A percentile compares a stretch with the other conserved stretches of the same genome.
phyloP scores from a whole-genome alignment of 2,113 vertebrate species.

The Micronisus gabar region DNA sequence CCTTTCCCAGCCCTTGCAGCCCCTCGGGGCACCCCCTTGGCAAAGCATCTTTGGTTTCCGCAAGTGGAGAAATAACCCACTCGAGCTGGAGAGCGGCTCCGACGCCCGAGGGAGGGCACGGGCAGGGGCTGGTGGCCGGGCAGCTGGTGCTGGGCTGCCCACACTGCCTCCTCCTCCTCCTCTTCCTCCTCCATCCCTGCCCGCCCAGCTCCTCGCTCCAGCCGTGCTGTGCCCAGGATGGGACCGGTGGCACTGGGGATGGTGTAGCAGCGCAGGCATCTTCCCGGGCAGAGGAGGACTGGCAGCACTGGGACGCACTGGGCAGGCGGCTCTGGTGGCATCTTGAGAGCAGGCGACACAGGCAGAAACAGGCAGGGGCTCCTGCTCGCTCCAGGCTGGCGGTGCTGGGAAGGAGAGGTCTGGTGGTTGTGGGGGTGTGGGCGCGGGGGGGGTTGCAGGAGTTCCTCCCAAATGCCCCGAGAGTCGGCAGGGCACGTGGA shows the following conservation, averaged over 20 bases:
- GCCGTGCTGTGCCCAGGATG: fast-evolving
- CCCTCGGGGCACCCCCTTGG: not conserved
- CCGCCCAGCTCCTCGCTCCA: not conserved
- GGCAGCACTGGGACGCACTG: fast-evolving
- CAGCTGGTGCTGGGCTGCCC: not conserved
- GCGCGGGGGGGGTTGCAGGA: not conserved
- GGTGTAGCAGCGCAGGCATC: not conserved
- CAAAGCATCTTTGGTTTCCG: not conserved
- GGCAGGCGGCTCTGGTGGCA: not conserved
- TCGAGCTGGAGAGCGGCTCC: not conserved
- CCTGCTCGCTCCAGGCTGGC: not conserved
- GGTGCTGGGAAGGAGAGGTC: not conserved
- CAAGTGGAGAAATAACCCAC: fast-evolving
- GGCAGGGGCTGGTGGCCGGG: not conserved
- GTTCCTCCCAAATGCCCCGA: not conserved
- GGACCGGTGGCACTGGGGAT: not conserved
- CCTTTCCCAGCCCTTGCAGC: not conserved
- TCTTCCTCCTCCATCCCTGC: not conserved
- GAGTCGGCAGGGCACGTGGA: not conserved
- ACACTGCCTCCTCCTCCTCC: not conserved
- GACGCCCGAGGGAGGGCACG: not conserved
- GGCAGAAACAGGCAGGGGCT: not conserved
- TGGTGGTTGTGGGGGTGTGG: not conserved
- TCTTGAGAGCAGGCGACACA: not conserved
- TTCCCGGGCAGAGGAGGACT: not conserved